A percentile compares a stretch with the other conserved stretches of the same genome.
phyloP scores from a whole-genome alignment of 2,113 vertebrate genomes.

The Lichenostomus cassidix region DNA sequence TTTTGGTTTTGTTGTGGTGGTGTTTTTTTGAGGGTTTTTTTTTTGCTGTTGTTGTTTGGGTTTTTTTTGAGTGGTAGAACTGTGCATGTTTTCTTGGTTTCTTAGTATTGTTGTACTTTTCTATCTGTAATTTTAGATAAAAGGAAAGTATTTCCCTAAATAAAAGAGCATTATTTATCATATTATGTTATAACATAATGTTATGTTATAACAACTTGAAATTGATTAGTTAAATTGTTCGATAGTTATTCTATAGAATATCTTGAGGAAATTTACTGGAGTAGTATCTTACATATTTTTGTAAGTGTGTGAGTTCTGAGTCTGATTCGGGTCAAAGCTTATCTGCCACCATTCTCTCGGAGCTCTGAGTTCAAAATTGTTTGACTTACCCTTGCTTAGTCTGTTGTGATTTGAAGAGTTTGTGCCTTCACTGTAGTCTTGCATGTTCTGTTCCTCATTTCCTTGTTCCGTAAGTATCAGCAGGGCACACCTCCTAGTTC shows the following conservation, averaged over 20 bases:
- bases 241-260: neutral
- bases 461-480: neutral
- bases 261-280: neutral
- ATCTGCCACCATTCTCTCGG: neutral
- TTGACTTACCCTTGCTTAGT: neutral
- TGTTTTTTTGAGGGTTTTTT: neutral
- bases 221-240: neutral
- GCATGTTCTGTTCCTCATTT: neutral
- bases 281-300: neutral
- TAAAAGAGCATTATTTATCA: neutral
- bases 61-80: neutral
- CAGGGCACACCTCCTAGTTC: neutral
- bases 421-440: neutral
- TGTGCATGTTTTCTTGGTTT: neutral
- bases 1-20: neutral
- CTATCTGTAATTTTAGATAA: neutral
- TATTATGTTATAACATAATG: too few species aligned
- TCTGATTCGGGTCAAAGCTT: neutral
- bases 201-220: neutral
- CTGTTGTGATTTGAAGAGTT: neutral
- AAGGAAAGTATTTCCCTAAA: neutral
- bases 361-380: neutral
- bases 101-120: neutral
- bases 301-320: neutral
- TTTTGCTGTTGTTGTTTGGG: neutral